phyloP scores from a whole-genome alignment of 2,888 invertebrate genomes.

The Apomyelois bistriatella region DNA sequence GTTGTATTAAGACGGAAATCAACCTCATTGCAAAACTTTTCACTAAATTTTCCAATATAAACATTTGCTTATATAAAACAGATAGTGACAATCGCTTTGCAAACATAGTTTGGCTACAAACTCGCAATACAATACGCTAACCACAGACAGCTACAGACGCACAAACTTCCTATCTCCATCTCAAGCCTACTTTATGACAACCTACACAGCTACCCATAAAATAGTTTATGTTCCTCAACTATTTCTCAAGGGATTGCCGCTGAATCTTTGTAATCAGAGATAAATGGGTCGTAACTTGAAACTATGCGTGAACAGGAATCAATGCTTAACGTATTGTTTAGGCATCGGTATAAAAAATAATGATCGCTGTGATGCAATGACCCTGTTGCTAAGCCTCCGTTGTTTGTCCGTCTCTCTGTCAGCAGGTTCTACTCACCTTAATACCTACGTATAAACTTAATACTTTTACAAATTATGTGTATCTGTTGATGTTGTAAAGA shows the following conservation, averaged over 20 bases:
- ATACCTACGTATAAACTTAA: too few relatives aligned
- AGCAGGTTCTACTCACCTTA: too few relatives aligned
- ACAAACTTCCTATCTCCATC: conserved; percentile 9
- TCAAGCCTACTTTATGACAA: conserved; percentile 7
- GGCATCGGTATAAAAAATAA: too few relatives aligned
- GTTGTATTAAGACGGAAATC: too few relatives aligned
- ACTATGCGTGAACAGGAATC: not conserved
- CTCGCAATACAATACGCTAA: not conserved
- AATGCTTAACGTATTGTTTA: not conserved
- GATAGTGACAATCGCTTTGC: not conserved
- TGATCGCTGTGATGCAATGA: too few relatives aligned
- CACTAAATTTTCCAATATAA: too few relatives aligned
- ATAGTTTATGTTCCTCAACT: conserved; percentile 19
- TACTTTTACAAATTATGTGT: too few relatives aligned
- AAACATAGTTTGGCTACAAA: not conserved
- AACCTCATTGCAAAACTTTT: too few relatives aligned
- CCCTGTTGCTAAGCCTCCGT: too few relatives aligned
- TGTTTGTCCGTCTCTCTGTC: too few relatives aligned
- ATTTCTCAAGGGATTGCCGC: conserved; percentile 10
- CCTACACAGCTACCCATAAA: conserved; percentile 11
- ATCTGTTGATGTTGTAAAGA: too few relatives aligned
- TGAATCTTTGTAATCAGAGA: conserved; percentile 11
- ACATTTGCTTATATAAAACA: not conserved
- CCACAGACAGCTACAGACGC: not conserved
- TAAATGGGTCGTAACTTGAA: conserved; percentile 7